These are phyloP conservation scores for Lophotis ruficrista DNA, from an alignment of 2,113 vertebrate genomes.

Conservation along the genomic window DNA sequence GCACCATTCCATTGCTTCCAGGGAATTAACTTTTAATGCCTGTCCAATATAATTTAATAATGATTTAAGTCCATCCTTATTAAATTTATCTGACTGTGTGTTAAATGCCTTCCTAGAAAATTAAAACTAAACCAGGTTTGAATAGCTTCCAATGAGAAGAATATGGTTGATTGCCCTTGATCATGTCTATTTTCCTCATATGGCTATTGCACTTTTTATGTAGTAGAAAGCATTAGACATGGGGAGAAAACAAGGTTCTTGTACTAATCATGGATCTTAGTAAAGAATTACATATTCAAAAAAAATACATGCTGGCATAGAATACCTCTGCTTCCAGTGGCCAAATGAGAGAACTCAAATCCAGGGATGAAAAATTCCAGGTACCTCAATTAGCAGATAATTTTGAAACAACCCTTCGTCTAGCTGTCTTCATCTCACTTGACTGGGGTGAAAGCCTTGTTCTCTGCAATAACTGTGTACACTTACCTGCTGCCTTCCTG, in stretches of 20 bases:
- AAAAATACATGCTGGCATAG: neutral
- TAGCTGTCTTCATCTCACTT: neutral
- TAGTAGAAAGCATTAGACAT: neutral
- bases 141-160: neutral
- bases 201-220: neutral
- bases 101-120: neutral
- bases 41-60: neutral
- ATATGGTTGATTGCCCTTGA: neutral
- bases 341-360: neutral
- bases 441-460: neutral
- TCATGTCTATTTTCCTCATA: neutral
- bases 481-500: conserved; percentile 76
- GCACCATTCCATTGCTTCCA: neutral
- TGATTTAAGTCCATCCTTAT: neutral
- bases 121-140: neutral
- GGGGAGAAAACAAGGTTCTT: neutral
- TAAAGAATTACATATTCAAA: neutral
- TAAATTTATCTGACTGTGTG: neutral
- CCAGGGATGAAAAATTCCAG: neutral
- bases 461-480: neutral
- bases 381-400: neutral
- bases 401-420: neutral
- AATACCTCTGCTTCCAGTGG: neutral
- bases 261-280: neutral
- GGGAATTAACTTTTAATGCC: neutral